Evolutionary conservation across 2,888 invertebrate species (phyloP).

Genomic region (Dexiosoma caninum): DNA sequence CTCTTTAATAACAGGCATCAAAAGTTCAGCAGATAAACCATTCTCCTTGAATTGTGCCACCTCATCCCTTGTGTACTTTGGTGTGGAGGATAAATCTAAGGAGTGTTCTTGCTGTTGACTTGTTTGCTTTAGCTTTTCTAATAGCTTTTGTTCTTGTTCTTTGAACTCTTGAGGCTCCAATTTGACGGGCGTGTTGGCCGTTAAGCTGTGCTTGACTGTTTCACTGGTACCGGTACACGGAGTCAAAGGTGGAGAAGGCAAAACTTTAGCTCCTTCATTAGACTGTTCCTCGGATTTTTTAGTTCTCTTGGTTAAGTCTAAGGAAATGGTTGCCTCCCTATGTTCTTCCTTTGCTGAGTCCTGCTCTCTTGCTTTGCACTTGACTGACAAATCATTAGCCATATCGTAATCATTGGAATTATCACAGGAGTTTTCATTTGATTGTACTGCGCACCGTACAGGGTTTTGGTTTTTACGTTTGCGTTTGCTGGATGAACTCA

Average conservation of each 20-base stretch:
- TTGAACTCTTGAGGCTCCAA: slow-evolving; percentile 68
- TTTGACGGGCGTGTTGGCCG: slow-evolving; percentile 64
- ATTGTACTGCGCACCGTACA: slow-evolving; percentile 83
- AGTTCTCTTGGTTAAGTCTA: slow-evolving; percentile 68
- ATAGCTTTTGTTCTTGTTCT: slow-evolving; percentile 11
- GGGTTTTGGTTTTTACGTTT: slow-evolving; percentile 94
- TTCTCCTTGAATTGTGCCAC: slow-evolving; percentile 15
- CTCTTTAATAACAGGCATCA: slow-evolving; percentile 65
- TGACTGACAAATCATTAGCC: slow-evolving; percentile 75
- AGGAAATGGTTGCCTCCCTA: slow-evolving; percentile 67
- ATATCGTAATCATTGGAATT: slow-evolving; percentile 75
- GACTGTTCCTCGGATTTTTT: slow-evolving; percentile 67
- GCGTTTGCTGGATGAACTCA: slow-evolving; percentile 81
- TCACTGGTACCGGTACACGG: slow-evolving; percentile 69
- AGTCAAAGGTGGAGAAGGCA: slow-evolving; percentile 76
- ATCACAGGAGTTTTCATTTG: slow-evolving; percentile 74
- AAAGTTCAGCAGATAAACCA: slow-evolving; percentile 1
- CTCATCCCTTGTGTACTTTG: slow-evolving; percentile 28
- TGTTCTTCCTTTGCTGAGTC: slow-evolving; percentile 66
- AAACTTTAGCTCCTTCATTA: slow-evolving; percentile 73
- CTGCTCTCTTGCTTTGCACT: slow-evolving; percentile 65
- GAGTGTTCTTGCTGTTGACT: slow-evolving; percentile 56
- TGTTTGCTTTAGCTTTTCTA: not conserved
- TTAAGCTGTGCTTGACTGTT: slow-evolving; percentile 13
- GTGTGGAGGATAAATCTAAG: slow-evolving; percentile 63